Base-by-base conservation (phyloP, 2,113 vertebrate species). In the Callocephalon fimbriatum region DNA sequence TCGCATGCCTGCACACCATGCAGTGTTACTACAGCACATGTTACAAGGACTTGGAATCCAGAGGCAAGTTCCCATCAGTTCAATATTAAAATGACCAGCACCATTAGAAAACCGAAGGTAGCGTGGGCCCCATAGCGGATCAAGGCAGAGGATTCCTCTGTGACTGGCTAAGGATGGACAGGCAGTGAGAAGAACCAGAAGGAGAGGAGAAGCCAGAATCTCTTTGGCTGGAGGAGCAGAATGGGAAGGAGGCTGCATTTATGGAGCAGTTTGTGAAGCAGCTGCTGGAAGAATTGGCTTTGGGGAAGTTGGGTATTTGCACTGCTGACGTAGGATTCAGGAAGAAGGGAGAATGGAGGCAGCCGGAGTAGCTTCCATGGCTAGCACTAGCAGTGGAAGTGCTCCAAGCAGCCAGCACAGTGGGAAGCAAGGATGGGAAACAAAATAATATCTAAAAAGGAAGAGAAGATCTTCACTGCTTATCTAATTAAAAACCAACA, bases 131-230 rank as follows among this genome's bases (percentile, higher is more conserved):
- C 73, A 54, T 0, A 37, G 37, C 54, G 80, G 66, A 88, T 76
- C 17, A 72, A 35, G 80, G 81, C 20, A 71, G 38, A 74, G 80
- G 61, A 66, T 44, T 80, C 90, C 85, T 71, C 88, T 81, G 80
- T 70, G 88, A 87, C 77, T 71, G 68, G 88, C 81, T 96, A 96
- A 96, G 94, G 95, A 80, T 70, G 86, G 88, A 91, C 79, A 90
- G 15, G 59, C 51, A 71, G 81, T 53, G 85, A 95, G 91, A 62
- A 84, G 82, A 89, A 86, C 44, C 56, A 3, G 65, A 38, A 84
- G 62, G 93, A 70, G 37, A 88, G 86, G 40, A 48, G 74, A 56
- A 91, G 84, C 58, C 62, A 88, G 82, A 75, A 93, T 80, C 91
- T 92, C 93, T 95, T 95, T 97, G 70, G 86, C 56, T 87, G 71